Percentiles rank a stretch among this genome's conserved stretches.
These are phyloP conservation scores for Tetrao urogallus DNA, from an alignment of 2,113 vertebrate species.

Conservation along the genomic window DNA sequence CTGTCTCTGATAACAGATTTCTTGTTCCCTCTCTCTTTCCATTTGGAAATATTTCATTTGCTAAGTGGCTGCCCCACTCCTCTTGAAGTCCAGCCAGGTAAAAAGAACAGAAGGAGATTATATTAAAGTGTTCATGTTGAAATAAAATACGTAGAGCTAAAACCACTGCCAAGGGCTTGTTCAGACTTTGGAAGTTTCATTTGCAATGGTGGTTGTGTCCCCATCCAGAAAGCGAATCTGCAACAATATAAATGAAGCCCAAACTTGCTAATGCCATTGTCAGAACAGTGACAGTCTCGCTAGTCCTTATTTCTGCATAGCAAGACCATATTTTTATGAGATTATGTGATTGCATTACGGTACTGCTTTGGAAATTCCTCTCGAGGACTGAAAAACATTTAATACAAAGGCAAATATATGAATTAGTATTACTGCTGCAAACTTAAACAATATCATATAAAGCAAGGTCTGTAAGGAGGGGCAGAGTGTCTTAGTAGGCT, in stretches of 20 bases:
- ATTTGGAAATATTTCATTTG: constrained; percentile 50
- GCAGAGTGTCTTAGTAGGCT: background rate
- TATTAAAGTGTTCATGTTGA: background rate
- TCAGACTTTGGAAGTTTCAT: background rate
- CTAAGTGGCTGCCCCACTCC: constrained; percentile 32
- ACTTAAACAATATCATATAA: background rate
- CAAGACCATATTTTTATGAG: background rate
- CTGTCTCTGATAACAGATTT: constrained; percentile 48
- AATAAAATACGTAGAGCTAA: background rate
- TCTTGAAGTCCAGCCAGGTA: constrained; percentile 46
- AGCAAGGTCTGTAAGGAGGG: background rate
- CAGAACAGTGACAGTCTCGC: background rate
- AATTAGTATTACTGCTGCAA: background rate
- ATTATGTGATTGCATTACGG: background rate
- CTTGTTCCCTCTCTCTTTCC: constrained; percentile 4
- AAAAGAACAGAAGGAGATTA: background rate
- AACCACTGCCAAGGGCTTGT: background rate
- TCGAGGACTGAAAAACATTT: background rate
- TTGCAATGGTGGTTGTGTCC: background rate
- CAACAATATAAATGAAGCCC: background rate
- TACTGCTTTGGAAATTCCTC: background rate
- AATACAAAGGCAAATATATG: background rate
- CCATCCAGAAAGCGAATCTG: background rate
- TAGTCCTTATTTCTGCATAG: background rate
- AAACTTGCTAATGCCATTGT: background rate